Evolutionary conservation across 2,113 vertebrate genomes (phyloP), one percentile per base, ranked within the genome.

Genomic region (Osmerus eperlanus): DNA sequence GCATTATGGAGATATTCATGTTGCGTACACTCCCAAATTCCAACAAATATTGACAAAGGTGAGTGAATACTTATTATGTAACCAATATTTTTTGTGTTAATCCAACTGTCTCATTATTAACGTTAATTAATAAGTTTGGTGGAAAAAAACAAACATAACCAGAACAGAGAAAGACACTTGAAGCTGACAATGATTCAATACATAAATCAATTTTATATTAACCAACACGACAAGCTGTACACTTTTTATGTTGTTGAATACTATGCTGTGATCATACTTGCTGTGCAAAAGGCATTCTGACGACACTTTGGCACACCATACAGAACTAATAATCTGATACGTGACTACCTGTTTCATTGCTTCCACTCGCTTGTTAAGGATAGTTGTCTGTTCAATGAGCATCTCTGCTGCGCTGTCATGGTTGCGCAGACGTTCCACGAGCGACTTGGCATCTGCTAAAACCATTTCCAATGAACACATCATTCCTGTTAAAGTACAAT

Each of bases 401-500:
- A 94, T 93, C 83, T 99, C 96, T 0, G 97, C 97, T 0, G 96
- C 96, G 0, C 92, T 95, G 78, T 99, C 97, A n/a, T 99, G 97
- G 67, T 97, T 96, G 71, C 96, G 79, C 18, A 99, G 84, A 65
- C 96, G 91, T 78, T 99, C 96, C 69, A 99, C 97, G 81, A 99
- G 90, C 0, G 95, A 96, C 83, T 94, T 97, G 0, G 97, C 97
- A 67, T 99, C 97, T n/a, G 96, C 93, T 85, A 99, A 90, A 59
- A 97, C 96, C 76, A 95, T 99, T 78, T 99, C 97, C 56, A 98
- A 91, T 0, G 93, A 94, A 78, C 96, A 97, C 82, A 94, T 95
- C 96, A 99, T 99, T 87, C 86, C 94, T 95, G 79, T 51, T 55
- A 18, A 76, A 62, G 78, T 13, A 84, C 4, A 74, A 72, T 23